phyloP scores from a whole-genome alignment of 2,797 vertebrate genomes.

The Cetoscarus ocellatus region DNA sequence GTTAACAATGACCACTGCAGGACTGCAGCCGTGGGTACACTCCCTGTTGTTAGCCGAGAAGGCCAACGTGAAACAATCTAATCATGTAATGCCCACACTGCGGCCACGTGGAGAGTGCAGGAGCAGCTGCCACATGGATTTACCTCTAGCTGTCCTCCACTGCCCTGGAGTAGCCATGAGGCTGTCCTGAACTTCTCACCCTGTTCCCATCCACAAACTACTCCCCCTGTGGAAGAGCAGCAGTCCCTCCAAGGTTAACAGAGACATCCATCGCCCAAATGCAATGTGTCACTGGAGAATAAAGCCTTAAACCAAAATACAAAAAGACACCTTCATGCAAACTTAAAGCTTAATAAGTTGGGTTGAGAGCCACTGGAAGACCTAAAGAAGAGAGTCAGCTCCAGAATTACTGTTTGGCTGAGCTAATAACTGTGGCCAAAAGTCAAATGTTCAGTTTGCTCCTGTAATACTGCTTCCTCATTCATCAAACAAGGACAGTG shows the following conservation, averaged over 20 bases:
- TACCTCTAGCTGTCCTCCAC: slow-evolving; percentile 27
- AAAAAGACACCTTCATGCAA: no score
- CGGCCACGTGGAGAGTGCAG: slow-evolving; percentile 37
- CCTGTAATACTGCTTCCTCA: no score
- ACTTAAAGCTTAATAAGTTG: no score
- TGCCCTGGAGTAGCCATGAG: slow-evolving; percentile 11
- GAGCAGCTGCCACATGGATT: slow-evolving; percentile 34
- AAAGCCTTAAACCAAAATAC: background rate
- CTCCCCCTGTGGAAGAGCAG: slow-evolving; percentile 27
- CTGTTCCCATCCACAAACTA: slow-evolving; percentile 17
- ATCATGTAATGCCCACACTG: slow-evolving; percentile 41
- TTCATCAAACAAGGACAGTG: no score
- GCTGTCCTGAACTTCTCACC: slow-evolving; percentile 59
- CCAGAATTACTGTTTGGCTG: no score
- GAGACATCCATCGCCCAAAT: slow-evolving; percentile 19
- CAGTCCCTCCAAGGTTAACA: slow-evolving; percentile 46
- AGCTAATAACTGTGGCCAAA: no score
- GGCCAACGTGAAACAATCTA: slow-evolving; percentile 34
- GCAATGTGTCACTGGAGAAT: slow-evolving; percentile 14
- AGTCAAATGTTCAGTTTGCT: no score
- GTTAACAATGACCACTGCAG: slow-evolving; percentile 29
- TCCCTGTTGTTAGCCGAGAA: slow-evolving; percentile 26
- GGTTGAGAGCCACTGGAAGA: no score
- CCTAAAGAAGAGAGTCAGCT: no score
- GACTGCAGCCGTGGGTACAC: slow-evolving; percentile 25